Percentiles rank a stretch among this genome's conserved stretches.
Evolutionary conservation across 1,140 invertebrate species (phyloP).

Genomic region (Philotrypesis tridentata): DNA sequence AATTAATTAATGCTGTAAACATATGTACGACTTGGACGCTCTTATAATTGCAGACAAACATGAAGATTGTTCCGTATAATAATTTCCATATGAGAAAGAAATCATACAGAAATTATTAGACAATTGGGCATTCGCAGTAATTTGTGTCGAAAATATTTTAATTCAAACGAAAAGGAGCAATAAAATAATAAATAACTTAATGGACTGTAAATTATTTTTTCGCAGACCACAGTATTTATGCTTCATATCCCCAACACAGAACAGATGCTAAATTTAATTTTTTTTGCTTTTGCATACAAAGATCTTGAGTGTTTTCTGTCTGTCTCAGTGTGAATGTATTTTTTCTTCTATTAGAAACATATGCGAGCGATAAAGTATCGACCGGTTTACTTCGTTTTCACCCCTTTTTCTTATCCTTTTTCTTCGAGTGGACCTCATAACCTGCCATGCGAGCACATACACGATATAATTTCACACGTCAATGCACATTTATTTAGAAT

Average conservation of each 20-base stretch:
- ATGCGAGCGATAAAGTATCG: conserved; percentile 70
- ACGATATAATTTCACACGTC: conserved; percentile 45
- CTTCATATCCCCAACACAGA: conserved; percentile 39
- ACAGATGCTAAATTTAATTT: conserved; percentile 47
- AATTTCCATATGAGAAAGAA: no score
- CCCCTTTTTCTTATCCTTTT: conserved; percentile 36
- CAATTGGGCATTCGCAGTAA: no score
- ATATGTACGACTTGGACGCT: conserved; percentile 26
- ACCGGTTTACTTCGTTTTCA: conserved; percentile 58
- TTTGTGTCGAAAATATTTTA: no score
- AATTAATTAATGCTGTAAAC: conserved; percentile 49
- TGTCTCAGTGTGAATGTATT: conserved; percentile 47
- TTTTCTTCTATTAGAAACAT: conserved; percentile 66
- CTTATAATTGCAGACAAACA: background rate
- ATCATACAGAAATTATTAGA: no score
- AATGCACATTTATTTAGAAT: conserved; percentile 72
- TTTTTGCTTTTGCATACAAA: conserved; percentile 2
- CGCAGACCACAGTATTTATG: background rate
- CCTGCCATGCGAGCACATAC: background rate
- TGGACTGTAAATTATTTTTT: conserved; percentile 9
- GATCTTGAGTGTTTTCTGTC: background rate
- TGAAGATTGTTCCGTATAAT: background rate
- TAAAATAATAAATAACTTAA: background rate
- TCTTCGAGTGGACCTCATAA: conserved; percentile 36
- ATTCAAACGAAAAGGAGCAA: no score